Base-by-base conservation (phyloP, 2,113 vertebrate genomes). In the Peucedramus taeniatus region DNA sequence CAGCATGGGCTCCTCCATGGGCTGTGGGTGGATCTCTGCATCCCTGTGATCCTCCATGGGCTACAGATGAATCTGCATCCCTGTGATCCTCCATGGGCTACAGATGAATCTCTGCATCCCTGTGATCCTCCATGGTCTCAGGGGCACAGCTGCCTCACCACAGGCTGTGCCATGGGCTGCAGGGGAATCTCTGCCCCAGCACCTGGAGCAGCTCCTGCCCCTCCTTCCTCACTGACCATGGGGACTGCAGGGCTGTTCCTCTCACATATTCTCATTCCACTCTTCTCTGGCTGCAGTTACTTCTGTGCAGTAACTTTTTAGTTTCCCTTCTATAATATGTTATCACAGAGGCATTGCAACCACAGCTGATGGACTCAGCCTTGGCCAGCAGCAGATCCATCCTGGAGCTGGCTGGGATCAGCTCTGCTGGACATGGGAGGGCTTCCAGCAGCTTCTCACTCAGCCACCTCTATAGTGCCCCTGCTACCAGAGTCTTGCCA, bases 141-240 rank as follows among this genome's bases (percentile, higher is more conserved):
- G 23, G 40, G 51, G 11, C 61, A 56, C 30, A 10, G 37, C 37
- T 68, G 13, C 53, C 53, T 15, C 33, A 4, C n/a, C 59, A 42
- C 10, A 7, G 0, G 3, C 59, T 64, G 59, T n/a, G 28, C 47
- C 40, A n/a, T 0, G 1, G 26, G 20, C 59, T 74, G 42, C n/a
- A n/a, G 50, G 8, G 45, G 31, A 42, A 61, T 20, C 20, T 71
- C 45, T 42, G 37, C 45, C n/a, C 2, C 0, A 1, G 44, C 14
- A 15, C 22, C 27, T 72, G 50, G 5, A 65, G 27, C 42, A 50
- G 5, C 18, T 64, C 59, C 31, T 72, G 50, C 5, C 14, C 28
- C 68, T 72, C 18, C 50, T 57, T 65, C 44, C 37, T 50, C 59
- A 65, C 15, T 37, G 42, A 33, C 18, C 27, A 33, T 3, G 27